phyloP scores from a whole-genome alignment of 64 coral and sea anemone genomes.

The Dendrophyllia cribrosa region DNA sequence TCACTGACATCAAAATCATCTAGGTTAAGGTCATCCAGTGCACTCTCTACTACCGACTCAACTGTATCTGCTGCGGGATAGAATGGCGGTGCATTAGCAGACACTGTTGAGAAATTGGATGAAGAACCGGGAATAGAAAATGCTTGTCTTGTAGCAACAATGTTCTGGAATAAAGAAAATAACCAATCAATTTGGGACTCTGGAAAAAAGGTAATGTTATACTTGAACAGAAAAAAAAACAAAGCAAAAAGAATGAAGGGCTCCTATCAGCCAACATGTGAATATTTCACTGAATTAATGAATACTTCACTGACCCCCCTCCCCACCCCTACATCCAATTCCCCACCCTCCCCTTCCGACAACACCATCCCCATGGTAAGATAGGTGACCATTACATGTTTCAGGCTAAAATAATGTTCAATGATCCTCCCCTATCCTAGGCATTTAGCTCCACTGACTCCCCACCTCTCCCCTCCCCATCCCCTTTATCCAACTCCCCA shows the following conservation, averaged over 20 bases:
- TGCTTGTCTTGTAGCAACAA: slow-evolving; percentile 26
- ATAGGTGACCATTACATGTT: no score
- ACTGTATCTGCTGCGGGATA: slow-evolving; percentile 98
- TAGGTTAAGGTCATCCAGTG: slow-evolving; percentile 94
- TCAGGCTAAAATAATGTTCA: no score
- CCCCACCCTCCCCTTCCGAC: no score
- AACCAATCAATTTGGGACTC: slow-evolving; percentile 35
- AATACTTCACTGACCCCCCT: no score
- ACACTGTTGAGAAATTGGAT: slow-evolving; percentile 82
- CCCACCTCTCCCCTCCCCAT: no score
- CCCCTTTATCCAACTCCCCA: no score
- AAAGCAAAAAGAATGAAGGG: background rate
- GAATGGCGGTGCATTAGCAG: slow-evolving; percentile 92
- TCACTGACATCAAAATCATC: slow-evolving; percentile 99
- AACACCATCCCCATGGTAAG: no score
- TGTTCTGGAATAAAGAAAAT: slow-evolving; percentile 70
- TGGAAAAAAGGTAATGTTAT: background rate
- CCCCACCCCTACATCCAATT: no score
- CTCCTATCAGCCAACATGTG: no score
- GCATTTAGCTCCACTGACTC: no score
- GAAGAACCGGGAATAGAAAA: slow-evolving; percentile 72
- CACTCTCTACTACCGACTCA: slow-evolving; percentile 97
- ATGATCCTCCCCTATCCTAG: no score
- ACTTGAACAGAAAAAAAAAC: background rate
- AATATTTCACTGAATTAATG: no score